phyloP scores from a whole-genome alignment of 2,888 invertebrate species.

The Mycalesis mineus region DNA sequence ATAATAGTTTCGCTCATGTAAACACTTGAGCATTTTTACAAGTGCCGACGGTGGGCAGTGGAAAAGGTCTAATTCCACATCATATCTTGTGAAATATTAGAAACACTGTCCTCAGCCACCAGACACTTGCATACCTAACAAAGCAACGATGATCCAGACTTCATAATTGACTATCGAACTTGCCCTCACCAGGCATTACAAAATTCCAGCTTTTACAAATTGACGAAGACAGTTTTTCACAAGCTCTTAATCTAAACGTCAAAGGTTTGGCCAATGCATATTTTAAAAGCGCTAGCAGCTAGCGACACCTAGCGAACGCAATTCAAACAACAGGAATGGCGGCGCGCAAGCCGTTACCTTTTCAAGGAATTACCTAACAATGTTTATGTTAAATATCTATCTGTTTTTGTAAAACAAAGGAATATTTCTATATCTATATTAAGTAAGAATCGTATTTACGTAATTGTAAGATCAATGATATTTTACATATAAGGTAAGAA shows the following conservation, averaged over 20 bases:
- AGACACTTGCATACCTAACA: too few species aligned
- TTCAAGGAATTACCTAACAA: background rate
- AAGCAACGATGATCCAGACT: too few species aligned
- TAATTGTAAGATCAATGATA: background rate
- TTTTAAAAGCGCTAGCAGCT: slow-evolving; percentile 10
- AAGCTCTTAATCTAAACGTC: background rate
- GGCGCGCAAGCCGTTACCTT: slow-evolving; percentile 1
- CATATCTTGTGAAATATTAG: too few species aligned
- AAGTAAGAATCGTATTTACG: background rate
- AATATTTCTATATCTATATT: background rate
- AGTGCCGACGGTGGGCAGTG: too few species aligned
- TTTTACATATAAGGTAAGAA: background rate
- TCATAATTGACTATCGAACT: too few species aligned
- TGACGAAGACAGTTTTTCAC: too few species aligned
- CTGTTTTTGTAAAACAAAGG: slow-evolving; percentile 11
- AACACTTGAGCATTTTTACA: too few species aligned
- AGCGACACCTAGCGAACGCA: slow-evolving; percentile 32
- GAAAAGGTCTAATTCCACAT: too few species aligned
- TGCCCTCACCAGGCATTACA: too few species aligned
- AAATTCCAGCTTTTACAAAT: too few species aligned
- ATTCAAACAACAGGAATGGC: background rate
- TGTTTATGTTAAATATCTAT: slow-evolving; percentile 2
- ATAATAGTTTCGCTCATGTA: too few species aligned
- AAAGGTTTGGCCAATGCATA: slow-evolving; percentile 7
- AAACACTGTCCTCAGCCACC: too few species aligned